Evolutionary conservation across 2,113 vertebrate species (phyloP).

Genomic region (Pantherophis guttatus): DNA sequence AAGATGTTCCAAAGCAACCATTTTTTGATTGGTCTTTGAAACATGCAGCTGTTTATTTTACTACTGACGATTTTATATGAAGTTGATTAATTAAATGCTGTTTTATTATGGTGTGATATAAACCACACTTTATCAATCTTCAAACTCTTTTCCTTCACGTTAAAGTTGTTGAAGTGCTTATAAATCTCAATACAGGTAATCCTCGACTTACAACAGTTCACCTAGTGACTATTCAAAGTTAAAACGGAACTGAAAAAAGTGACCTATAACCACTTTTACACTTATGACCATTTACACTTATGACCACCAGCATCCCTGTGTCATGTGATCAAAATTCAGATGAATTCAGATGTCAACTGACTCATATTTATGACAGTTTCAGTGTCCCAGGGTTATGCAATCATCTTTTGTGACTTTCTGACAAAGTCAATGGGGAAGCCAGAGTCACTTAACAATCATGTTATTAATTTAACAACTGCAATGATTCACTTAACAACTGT

Average conservation of each 20-base stretch:
- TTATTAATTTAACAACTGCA: not conserved
- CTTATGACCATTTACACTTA: not conserved
- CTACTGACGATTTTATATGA: not conserved
- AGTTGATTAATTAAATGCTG: not conserved
- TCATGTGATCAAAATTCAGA: not conserved
- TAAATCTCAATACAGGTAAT: not conserved
- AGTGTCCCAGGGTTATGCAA: too few species aligned
- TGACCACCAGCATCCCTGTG: not conserved
- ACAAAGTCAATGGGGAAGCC: not conserved
- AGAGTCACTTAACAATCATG: not conserved
- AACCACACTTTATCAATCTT: not conserved
- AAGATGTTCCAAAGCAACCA: not conserved
- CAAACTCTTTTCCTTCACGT: not conserved
- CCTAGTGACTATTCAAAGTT: not conserved
- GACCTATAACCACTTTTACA: not conserved
- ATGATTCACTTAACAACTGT: not conserved
- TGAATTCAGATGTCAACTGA: not conserved
- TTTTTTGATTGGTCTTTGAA: not conserved
- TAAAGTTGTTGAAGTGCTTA: not conserved
- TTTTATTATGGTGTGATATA: not conserved
- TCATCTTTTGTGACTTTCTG: too few species aligned
- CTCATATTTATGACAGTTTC: not conserved
- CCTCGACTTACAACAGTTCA: not conserved
- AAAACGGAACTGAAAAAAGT: not conserved
- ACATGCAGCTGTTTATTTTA: not conserved